Evolutionary conservation across 2,113 vertebrate genomes (phyloP), one percentile per base, ranked within the genome.

Genomic region (Dasyurus viverrinus): DNA sequence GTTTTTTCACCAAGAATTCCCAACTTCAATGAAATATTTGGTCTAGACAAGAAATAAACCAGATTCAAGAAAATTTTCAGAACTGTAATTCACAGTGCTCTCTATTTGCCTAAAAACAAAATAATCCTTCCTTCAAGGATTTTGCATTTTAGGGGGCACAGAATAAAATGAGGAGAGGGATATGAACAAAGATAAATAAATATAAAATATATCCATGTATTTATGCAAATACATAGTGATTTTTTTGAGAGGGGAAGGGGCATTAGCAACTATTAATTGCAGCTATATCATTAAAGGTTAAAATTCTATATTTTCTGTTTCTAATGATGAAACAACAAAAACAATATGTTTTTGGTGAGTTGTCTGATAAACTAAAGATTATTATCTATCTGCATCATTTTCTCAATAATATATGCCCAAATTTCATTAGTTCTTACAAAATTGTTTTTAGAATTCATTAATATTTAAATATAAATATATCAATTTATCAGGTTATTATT

Each of bases 351-450:
- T 42, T 1, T 42, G 3, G n/a, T 42, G n/a, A 54, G 24, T 89
- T 42, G 50, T 90, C 68, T 90, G 30, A 91, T 26, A 25, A 2
- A 57, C n/a, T 46, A 95, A 90, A 50, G 55, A 53, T 5, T 36
- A 27, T 92, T 12, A 24, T 89, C 3, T 94, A 48, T 4, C 24
- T 95, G 84, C 68, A 90, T 53, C 93, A 42, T 97, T 95, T 96
- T 55, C 47, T 54, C 9, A 93, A 46, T 97, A 60, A 60, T 92
- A 90, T 91, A 54, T 93, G 47, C 22, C 52, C 52, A 23, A 90
- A 25, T 53, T 96, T 93, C 53, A 92, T 89, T 96, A 92, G 22
- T 24, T 94, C 53, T 93, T 96, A 93, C 57, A 93, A 12, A 90
- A 92, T 96, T 91, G 91, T 92, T 91, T 93, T 2, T 48, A 24